Percentiles rank a stretch among this genome's conserved stretches.
Conservation (phyloP, 2,797 vertebrate genomes). For the Megaceryle alcyon region DNA sequence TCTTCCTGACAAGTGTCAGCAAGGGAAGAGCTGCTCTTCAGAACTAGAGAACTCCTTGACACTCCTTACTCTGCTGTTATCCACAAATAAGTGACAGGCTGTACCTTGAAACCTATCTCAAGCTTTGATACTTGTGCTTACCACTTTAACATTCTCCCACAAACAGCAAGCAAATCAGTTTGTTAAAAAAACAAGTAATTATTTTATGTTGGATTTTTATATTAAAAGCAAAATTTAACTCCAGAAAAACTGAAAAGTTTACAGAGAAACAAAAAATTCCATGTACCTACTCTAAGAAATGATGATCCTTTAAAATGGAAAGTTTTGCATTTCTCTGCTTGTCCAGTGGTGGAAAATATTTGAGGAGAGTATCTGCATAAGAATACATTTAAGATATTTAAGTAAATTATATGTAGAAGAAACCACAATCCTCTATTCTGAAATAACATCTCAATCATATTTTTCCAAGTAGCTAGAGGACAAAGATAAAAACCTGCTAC, state of each 20-base stretch:
- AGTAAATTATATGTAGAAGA: not conserved
- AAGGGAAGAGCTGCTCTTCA: not conserved
- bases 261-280: not conserved
- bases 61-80: not conserved
- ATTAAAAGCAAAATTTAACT: not conserved
- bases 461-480: not conserved
- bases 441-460: not conserved
- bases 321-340: constrained; percentile 87
- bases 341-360: constrained; percentile 77
- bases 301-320: constrained; percentile 85
- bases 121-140: not conserved
- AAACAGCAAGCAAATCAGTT: not conserved
- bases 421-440: not conserved
- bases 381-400: not conserved
- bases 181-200: not conserved
- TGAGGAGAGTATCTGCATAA: constrained; percentile 77
- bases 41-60: not conserved
- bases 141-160: not conserved
- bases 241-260: not conserved
- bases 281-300: constrained; percentile 83
- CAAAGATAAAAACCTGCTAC: not conserved
- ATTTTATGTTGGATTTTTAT: not conserved
- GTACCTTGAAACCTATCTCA: not conserved
- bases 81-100: not conserved
- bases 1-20: not conserved